Evolutionary conservation across 2,113 vertebrate genomes (phyloP).

Genomic region (Tenebrosternarchus preto): DNA sequence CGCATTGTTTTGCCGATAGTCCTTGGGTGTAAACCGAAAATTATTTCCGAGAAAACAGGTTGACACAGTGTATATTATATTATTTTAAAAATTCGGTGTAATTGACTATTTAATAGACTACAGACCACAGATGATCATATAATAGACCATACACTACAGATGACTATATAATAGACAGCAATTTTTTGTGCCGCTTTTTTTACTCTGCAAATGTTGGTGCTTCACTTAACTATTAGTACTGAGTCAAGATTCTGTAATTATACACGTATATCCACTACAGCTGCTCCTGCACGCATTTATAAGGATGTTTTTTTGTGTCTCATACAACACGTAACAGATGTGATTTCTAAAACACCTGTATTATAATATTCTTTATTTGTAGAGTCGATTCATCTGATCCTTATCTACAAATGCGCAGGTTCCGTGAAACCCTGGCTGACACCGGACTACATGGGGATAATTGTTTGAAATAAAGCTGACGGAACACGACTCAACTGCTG

Average conservation of each 20-base stretch:
- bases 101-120: too few species aligned
- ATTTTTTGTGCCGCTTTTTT: background rate
- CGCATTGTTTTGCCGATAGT: conserved; percentile 53
- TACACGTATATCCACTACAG: background rate
- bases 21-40: conserved; percentile 33
- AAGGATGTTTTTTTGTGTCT: background rate
- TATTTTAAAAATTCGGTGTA: background rate
- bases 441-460: conserved; percentile 77
- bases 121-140: background rate
- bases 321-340: conserved; percentile 15
- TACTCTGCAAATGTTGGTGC: background rate
- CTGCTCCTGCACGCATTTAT: background rate
- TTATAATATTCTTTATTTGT: conserved; percentile 79
- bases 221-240: background rate
- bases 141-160: background rate
- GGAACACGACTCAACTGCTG: conserved; percentile 79
- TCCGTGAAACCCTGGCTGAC: conserved; percentile 81
- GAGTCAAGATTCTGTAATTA: background rate
- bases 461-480: conserved; percentile 63
- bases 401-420: conserved; percentile 79
- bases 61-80: background rate
- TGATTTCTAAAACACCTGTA: conserved; percentile 56
- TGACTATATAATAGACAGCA: background rate
- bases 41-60: background rate
- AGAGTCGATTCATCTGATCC: conserved; percentile 85